Evolutionary conservation across 2,113 vertebrate genomes (phyloP), one percentile per base, ranked within the genome.

Genomic region (Sclerurus mexicanus): DNA sequence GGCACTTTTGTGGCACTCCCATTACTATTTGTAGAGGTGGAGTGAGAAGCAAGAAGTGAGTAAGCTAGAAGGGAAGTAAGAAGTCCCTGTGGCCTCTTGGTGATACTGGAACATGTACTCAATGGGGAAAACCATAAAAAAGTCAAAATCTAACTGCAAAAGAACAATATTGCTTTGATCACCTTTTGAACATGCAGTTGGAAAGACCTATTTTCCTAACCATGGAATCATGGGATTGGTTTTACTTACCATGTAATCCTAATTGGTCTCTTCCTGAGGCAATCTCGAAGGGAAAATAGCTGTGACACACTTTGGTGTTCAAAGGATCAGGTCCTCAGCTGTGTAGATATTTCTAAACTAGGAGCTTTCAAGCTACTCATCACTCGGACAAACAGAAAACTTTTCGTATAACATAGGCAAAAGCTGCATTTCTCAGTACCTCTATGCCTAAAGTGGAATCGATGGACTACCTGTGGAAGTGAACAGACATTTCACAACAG

Each of bases 191-290:
- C 21, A 10, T 60, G 66, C 69, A 60, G 37, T 42, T 86, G 78
- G 46, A 89, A 56, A 73, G 72, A 81, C 80, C 90, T 79, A 59
- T 91, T 96, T 95, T 90, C 56, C 69, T 80, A 79, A 42, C 75
- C 69, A 18, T 7, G 3, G 90, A 95, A 88, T 73, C 72, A 79
- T 81, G 76, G 69, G 73, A 92, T 64, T 69, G 89, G 64, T 86
- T 82, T 79, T 84, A 37, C 64, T 96, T 75, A 90, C 49, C 68
- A 25, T 47, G 4, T 92, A 93, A 84, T 89, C 86, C 83, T 89
- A 95, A 89, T 90, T 86, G 84, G 69, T 64, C 88, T 92, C 84
- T 94, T 95, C 82, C 88, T 72, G 33, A 81, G 84, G 73, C 76
- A 85, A 14, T 82, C 69, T 78, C 86, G 53, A 67, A 86, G 58